These are phyloP conservation scores for Metopia argyrocephala DNA, from an alignment of 2,888 invertebrate species.

Conservation along the genomic window DNA sequence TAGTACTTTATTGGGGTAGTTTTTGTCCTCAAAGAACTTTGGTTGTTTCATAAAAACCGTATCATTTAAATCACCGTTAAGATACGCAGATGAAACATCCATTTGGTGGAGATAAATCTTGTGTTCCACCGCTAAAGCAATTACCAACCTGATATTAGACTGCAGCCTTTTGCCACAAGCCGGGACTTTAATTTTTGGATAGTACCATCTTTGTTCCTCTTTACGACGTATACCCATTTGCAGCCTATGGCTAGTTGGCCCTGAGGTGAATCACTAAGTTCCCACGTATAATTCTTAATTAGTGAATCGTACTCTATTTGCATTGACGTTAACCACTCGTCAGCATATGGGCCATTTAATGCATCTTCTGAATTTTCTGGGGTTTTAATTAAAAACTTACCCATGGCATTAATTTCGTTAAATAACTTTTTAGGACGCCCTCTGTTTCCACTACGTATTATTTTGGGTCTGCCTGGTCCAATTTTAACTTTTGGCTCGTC, in stretches of 20 bases:
- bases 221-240: constrained; percentile 60
- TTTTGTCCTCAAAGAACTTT: neutral
- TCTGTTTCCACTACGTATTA: constrained; percentile 45
- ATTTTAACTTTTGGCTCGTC: neutral
- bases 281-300: neutral
- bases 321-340: neutral
- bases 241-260: constrained; percentile 47
- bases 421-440: constrained; percentile 54
- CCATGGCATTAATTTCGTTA: constrained; percentile 45
- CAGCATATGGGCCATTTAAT: constrained; percentile 25
- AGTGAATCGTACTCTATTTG: neutral
- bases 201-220: neutral
- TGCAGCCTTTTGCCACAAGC: neutral
- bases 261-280: neutral
- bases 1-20: neutral
- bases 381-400: constrained; percentile 17
- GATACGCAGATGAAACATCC: neutral
- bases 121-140: constrained; percentile 61
- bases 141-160: constrained; percentile 55
- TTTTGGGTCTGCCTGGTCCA: constrained; percentile 50
- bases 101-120: neutral
- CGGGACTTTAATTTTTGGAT: neutral
- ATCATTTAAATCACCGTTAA: neutral
- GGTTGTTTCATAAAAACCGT: constrained; percentile 11
- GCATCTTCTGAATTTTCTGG: constrained; percentile 46